Evolutionary conservation across 2,888 invertebrate species (phyloP), one percentile per base, ranked within the genome.

Genomic region (Eledona agricola): DNA sequence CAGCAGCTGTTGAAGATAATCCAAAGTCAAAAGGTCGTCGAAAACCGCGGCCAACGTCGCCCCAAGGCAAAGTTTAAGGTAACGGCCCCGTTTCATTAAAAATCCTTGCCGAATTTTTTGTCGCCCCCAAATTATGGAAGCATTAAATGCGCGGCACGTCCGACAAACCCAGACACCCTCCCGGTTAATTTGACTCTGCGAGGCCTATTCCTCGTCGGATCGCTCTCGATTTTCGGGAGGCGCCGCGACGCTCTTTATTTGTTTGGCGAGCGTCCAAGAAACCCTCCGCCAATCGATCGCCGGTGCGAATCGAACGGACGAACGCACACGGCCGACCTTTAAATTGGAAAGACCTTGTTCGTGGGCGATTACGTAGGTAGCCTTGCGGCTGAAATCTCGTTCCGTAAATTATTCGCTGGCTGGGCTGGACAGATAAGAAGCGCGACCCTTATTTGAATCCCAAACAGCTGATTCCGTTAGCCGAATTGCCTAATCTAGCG

Each of bases 401-500:
- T 37, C 22, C 37, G 37, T 37, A 13, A 20, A 37, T 20, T 12
- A 22, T 37, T 37, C 10, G 13, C 10, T 7, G 37, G 12, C 11
- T 10, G 11, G 7, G 23, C 4, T 9, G 23, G 23, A 28, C 10
- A 15, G 5, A 49, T 49, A 49, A 51, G 40, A 32, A 38, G 15
- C 19, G 19, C 20, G 43, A 43, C 22, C 29, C 46, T 17, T 17
- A 40, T 40, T 53, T 32, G 29, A 45, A 29, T 51, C 29, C 10
- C 29, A 20, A 29, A 25, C 26, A 51, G 40, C 37, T 47, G 47
- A 47, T 50, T 50, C 32, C 16, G 34, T 42, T n/a, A 42, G 37
- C 37, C 28, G 26, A 22, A 45, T 45, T 46, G 53, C 47, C 49
- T 49, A 53, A 53, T 49, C 29, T 53, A 53, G 28, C 53, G 19